phyloP scores from a whole-genome alignment of 2,797 vertebrate genomes.

The Helicolenus hilgendorfi region DNA sequence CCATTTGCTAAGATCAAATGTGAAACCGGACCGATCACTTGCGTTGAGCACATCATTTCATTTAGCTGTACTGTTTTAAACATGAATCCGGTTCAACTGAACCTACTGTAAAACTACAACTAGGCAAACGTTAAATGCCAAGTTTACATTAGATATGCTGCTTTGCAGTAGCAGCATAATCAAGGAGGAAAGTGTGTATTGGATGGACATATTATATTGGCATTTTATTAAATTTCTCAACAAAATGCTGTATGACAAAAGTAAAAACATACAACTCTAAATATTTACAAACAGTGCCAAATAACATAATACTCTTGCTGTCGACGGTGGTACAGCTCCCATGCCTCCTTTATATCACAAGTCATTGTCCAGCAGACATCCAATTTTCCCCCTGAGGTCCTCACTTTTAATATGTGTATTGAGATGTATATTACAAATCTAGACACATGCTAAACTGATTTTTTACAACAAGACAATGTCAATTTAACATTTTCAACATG shows the following conservation, averaged over 20 bases:
- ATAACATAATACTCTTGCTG: constrained; percentile 7
- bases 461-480: constrained; percentile 5
- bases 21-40: background rate
- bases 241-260: constrained; percentile 19
- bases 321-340: background rate
- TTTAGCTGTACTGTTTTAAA: background rate
- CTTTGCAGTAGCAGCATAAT: background rate
- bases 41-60: background rate
- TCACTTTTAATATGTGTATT: background rate
- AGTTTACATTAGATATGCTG: background rate
- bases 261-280: constrained; percentile 44
- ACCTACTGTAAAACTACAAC: background rate
- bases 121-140: background rate
- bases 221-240: constrained; percentile 25
- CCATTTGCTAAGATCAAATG: background rate
- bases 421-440: background rate
- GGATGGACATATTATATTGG: constrained; percentile 10
- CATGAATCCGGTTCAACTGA: background rate
- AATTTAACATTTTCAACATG: constrained; percentile 9
- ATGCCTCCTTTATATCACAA: background rate
- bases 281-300: constrained; percentile 70
- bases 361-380: background rate
- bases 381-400: background rate
- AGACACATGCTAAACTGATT: constrained; percentile 9
- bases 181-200: background rate